Evolutionary conservation across 2,888 invertebrate genomes (phyloP), one percentile per base, ranked within the genome.

Genomic region (Synergus itoensis): DNA sequence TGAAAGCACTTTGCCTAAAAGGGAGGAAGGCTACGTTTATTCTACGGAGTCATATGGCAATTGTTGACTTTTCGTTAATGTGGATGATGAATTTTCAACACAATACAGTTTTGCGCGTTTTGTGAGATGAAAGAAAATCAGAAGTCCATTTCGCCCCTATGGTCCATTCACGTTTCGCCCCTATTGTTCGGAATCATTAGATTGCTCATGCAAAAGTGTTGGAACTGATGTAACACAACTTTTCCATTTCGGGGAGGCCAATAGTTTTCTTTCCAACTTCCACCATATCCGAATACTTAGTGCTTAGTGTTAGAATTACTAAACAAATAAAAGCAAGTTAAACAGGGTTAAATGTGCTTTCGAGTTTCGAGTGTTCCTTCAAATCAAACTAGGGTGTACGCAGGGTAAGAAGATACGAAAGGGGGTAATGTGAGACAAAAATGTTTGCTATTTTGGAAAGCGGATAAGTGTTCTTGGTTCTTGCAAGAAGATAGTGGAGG

Each of bases 11-110:
- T 73, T 73, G 48, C 73, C 11, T 53, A 36, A 48, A 16, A 73
- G n/a, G 28, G 18, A 45, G 36, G 16, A 48, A 28, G 36, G 28
- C 36, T 16, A 53, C 48, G 28, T 48, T 48, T 36, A 48, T 53
- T 53, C 36, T 53, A 16, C n/a, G n/a, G 48, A 16, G 53, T 36
- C 48, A 36, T n/a, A 53, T 53, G 48, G 48, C 36, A 73, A 48
- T 73, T 53, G 73, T 73, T 73, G 73, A 73, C 73, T 48, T 53
- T 73, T 53, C 73, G 48, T 73, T 73, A 73, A 73, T 73, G 73
- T 73, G 40, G 73, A 73, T 53, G 73, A 73, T 73, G 48, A 73
- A 36, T 73, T 73, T 73, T 73, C 53, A 53, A 40, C 36, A 53
- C n/a, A 73, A 73, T 73, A 53, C 28, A 36, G 48, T 73, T 73